Percentiles rank a stretch among this genome's conserved stretches.
Evolutionary conservation across 2,113 vertebrate species (phyloP).

Genomic region (Rhinoderma darwinii): DNA sequence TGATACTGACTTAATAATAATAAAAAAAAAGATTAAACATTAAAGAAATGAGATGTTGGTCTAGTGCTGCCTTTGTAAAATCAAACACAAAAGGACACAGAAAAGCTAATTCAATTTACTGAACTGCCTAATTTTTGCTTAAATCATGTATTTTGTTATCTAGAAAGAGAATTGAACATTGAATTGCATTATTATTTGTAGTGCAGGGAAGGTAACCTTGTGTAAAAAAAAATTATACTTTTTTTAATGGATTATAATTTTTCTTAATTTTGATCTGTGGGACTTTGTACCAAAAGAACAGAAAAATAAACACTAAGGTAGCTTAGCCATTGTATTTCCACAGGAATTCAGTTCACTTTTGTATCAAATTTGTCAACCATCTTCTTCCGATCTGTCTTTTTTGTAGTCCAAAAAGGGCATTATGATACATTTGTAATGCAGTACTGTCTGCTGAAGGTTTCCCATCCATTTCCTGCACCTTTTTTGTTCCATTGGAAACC

Average conservation of each 20-base stretch:
- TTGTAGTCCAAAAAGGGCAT: not conserved
- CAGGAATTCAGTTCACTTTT: not conserved
- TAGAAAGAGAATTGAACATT: not conserved
- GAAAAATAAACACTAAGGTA: not conserved
- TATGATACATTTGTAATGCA: not conserved
- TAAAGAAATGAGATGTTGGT: slow-evolving; percentile 5
- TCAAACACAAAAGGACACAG: slow-evolving; percentile 26
- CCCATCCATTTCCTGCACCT: too few relatives aligned
- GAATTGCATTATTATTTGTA: not conserved
- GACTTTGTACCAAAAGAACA: not conserved
- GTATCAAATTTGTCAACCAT: not conserved
- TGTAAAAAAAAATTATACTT: not conserved
- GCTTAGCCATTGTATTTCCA: not conserved
- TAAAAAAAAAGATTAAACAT: slow-evolving; percentile 39
- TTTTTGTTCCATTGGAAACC: too few relatives aligned
- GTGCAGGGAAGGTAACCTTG: not conserved
- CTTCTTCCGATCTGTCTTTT: not conserved
- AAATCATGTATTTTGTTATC: slow-evolving; percentile 23
- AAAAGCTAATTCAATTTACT: slow-evolving; percentile 39
- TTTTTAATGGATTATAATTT: not conserved
- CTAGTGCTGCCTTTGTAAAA: slow-evolving; percentile 1
- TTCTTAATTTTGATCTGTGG: not conserved
- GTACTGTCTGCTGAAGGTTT: too few relatives aligned
- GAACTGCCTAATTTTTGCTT: slow-evolving; percentile 2
- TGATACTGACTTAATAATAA: slow-evolving; percentile 17